Evolutionary conservation across 2,797 vertebrate genomes (phyloP).

Genomic region (Nasua narica): DNA sequence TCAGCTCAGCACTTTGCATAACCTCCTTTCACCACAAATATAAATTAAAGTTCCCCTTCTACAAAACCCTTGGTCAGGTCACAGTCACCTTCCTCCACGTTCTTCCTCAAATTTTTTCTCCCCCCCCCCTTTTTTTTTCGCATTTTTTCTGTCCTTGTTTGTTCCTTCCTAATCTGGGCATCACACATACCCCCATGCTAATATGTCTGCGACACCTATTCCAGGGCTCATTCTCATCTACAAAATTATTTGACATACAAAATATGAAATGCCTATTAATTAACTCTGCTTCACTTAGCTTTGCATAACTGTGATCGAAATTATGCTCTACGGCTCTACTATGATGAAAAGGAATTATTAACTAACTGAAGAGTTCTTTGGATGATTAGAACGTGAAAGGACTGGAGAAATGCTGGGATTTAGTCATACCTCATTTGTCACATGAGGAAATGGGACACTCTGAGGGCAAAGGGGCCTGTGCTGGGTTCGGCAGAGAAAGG

Average conservation of each 20-base stretch:
- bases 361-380: slow-evolving; percentile 30
- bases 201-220: background rate
- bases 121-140: background rate
- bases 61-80: slow-evolving; percentile 12
- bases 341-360: slow-evolving; percentile 58
- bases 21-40: slow-evolving; percentile 55
- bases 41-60: slow-evolving; percentile 9
- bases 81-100: slow-evolving; percentile 47
- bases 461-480: background rate
- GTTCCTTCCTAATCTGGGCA: background rate
- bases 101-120: background rate
- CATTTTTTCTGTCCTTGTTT: background rate
- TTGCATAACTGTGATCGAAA: slow-evolving; percentile 39
- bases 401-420: background rate
- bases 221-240: background rate
- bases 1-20: slow-evolving; percentile 68
- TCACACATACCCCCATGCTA: background rate
- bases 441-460: background rate
- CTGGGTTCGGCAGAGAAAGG: background rate
- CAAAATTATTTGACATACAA: background rate
- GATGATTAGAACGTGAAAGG: slow-evolving; percentile 40
- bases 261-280: slow-evolving; percentile 55
- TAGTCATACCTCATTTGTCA: slow-evolving; percentile 4
- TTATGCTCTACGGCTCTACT: slow-evolving; percentile 33
- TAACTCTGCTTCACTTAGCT: slow-evolving; percentile 50